Conservation (phyloP, 2,888 invertebrate genomes). For the Thumatha senex region DNA sequence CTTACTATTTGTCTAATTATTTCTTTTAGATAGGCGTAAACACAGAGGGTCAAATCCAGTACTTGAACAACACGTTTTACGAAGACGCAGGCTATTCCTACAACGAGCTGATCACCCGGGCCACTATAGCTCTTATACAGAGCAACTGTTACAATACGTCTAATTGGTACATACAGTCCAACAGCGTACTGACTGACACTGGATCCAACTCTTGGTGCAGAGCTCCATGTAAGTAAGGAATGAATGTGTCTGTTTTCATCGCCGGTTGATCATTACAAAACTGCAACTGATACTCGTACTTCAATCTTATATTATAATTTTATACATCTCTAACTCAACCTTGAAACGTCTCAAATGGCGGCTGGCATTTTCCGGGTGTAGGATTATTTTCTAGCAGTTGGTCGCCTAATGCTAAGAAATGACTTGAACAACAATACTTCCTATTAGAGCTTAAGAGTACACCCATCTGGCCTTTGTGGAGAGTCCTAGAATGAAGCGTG, state of each 20-base stretch:
- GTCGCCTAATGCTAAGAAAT: too few relatives aligned
- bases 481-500: too few relatives aligned
- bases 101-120: slow-evolving; percentile 61
- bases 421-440: too few relatives aligned
- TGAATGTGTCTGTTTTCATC: not conserved
- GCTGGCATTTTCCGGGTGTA: too few relatives aligned
- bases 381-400: too few relatives aligned
- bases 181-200: slow-evolving; percentile 83
- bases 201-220: slow-evolving; percentile 87
- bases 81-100: slow-evolving; percentile 71
- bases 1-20: not conserved
- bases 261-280: too few relatives aligned
- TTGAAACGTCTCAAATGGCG: too few relatives aligned
- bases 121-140: slow-evolving; percentile 16
- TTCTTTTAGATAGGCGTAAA: slow-evolving; percentile 67
- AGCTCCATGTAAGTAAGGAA: slow-evolving; percentile 71
- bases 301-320: too few relatives aligned
- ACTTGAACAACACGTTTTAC: slow-evolving; percentile 78
- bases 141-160: slow-evolving; percentile 78
- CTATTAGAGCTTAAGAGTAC: too few relatives aligned
- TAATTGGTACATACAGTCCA: slow-evolving; percentile 79
- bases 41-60: slow-evolving; percentile 84
- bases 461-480: too few relatives aligned
- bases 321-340: too few relatives aligned
- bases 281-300: too few relatives aligned